These are phyloP conservation scores for Ornithorhynchus anatinus DNA, from an alignment of 2,113 vertebrate species.

Conservation along the genomic window DNA sequence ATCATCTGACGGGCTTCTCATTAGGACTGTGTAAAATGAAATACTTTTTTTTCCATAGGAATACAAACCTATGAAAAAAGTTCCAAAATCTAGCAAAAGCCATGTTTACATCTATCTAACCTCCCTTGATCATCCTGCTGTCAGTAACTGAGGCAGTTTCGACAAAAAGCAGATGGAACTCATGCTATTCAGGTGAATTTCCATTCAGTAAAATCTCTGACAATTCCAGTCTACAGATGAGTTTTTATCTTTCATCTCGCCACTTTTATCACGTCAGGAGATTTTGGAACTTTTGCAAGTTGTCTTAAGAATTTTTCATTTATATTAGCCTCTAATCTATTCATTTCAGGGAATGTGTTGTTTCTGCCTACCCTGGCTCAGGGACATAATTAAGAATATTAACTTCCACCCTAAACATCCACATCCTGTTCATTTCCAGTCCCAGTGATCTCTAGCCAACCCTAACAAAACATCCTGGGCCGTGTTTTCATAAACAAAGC, in stretches of 20 bases:
- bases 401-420: constrained; percentile 13
- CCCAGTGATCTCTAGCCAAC: too few relatives aligned
- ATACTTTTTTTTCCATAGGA: background rate
- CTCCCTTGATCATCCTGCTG: constrained; percentile 12
- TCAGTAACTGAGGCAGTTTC: constrained; percentile 3
- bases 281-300: too few relatives aligned
- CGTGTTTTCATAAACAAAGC: background rate
- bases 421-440: constrained; percentile 10
- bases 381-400: constrained; percentile 8
- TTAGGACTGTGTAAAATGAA: background rate
- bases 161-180: constrained; percentile 4
- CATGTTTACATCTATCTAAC: constrained; percentile 3
- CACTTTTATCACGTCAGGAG: background rate
- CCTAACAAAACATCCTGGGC: constrained; percentile 22
- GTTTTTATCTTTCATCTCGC: constrained; percentile 1
- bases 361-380: too few relatives aligned
- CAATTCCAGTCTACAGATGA: background rate
- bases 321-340: too few relatives aligned
- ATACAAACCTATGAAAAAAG: background rate
- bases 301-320: too few relatives aligned
- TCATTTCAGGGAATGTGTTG: too few relatives aligned
- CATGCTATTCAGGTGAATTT: background rate
- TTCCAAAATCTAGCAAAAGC: background rate
- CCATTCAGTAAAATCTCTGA: background rate
- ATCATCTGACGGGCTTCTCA: background rate